Percentiles rank a stretch among this genome's conserved stretches.
These are phyloP conservation scores for Lasioglossum zephyrum DNA, from an alignment of 2,888 invertebrate genomes.

Conservation along the genomic window DNA sequence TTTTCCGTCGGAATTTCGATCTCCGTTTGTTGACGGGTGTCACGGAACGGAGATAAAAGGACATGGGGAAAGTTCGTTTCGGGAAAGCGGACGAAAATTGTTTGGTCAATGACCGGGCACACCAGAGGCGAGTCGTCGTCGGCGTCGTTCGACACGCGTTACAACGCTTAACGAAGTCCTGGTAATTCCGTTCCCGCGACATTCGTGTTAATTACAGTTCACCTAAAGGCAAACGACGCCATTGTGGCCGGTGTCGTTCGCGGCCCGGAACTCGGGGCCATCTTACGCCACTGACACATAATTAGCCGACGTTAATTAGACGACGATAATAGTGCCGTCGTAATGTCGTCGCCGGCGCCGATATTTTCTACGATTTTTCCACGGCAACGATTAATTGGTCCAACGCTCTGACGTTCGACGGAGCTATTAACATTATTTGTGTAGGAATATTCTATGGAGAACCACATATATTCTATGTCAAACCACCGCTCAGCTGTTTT, in stretches of 20 bases:
- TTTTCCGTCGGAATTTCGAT: not conserved
- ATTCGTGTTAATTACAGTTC: slow-evolving; percentile 42
- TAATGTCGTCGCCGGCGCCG: slow-evolving; percentile 33
- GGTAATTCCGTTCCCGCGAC: slow-evolving; percentile 11
- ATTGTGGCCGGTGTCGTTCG: slow-evolving; percentile 21
- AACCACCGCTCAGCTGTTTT: too few species aligned
- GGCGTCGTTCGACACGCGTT: not conserved
- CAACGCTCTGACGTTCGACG: not conserved
- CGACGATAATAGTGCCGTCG: slow-evolving; percentile 31
- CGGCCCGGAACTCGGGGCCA: slow-evolving; percentile 13
- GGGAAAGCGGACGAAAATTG: not conserved
- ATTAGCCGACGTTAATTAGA: slow-evolving; percentile 55
- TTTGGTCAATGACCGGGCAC: not conserved
- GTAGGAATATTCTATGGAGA: too few species aligned
- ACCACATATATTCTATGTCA: too few species aligned
- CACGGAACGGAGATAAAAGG: not conserved
- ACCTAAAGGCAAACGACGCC: slow-evolving; percentile 14
- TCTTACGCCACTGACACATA: slow-evolving; percentile 44
- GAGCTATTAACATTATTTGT: not conserved
- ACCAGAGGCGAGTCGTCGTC: not conserved
- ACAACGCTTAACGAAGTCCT: slow-evolving; percentile 34
- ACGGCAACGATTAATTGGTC: not conserved
- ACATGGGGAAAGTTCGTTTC: not conserved
- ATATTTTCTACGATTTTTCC: slow-evolving; percentile 36
- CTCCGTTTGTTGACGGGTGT: not conserved